Base-by-base conservation (phyloP, 2,797 vertebrate genomes). In the Leptodactylus fallax region DNA sequence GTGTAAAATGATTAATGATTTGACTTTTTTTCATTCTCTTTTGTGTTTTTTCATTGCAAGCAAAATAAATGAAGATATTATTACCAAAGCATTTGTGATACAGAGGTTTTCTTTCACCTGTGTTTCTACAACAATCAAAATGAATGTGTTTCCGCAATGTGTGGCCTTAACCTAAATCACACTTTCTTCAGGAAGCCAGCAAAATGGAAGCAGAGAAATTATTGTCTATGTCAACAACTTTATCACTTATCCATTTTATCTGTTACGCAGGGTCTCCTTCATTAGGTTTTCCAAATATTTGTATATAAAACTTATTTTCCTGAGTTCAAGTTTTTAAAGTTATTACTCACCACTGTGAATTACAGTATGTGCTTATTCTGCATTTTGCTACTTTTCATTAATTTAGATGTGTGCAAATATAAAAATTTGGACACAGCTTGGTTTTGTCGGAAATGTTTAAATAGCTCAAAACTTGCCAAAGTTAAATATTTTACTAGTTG, bases 391-490 rank as follows among this genome's bases (percentile, higher is more conserved):
- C 25, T 47, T n/a, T 36, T 11, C 16, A 56, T 79, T 79, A 47
- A 79, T 79, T 79, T 36, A 27, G 17, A 80, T 25, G 60, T 79
- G 71, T 81, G 80, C 63, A 65, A 11, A 12, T 51, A 55, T 21
- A 80, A 49, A 81, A 63, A 81, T 61, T n/a, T 45, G n/a, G 21
- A 67, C n/a, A 53, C 80, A 51, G 47, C 60, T 81, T 81, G 45
- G 19, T 81, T 65, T 49, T 65, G 47, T 65, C 61, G 4, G 47
- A 49, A 49, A 81, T 56, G 53, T 36, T 58, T 56, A 74, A 72
- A 58, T 53, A 49, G 19, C 67, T 72, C 53, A 83, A 25, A 56
- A 72, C 55, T 84, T 84, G 53, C 55, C 55, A 84, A 21, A 83
- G 27, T 47, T n/a, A 1, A 83, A 74, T 58, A 56, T 60, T 47